Base-by-base conservation (phyloP, 2,113 vertebrate genomes). In the Heptranchias perlo region DNA sequence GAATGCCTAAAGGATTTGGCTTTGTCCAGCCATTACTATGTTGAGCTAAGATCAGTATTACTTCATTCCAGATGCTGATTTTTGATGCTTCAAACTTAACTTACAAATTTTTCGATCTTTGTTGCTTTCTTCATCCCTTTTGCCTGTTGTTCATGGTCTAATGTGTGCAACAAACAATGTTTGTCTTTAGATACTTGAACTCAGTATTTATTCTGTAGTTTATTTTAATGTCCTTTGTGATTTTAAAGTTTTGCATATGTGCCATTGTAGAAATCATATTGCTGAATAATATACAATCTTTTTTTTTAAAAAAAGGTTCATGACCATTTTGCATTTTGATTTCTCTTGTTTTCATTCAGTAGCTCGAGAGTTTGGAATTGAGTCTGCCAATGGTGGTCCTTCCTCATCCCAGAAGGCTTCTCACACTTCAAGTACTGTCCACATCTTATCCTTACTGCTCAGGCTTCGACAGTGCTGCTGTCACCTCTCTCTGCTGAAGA, bases 381-480 rank as follows among this genome's bases (percentile, higher is more conserved):
- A 96, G 28, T 98, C 98, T 96, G 23, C 97, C 21, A 97, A 96
- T 47, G 58, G 96, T 0, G n/a, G 69, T 39, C 16, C 96, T 0
- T 93, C 96, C 0, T 44, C 58, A 47, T 97, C 97, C 94, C 97
- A 97, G 96, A 96, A 96, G 62, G 95, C 23, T n/a, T 62, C 97
- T 1, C 97, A 96, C 76, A 97, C 97, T 84, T 97, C 98, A 96
- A 99, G 98, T 96, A 98, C 98, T 0, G 97, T 97, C 78, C 99
- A 99, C 11, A 98, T 99, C 96, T 97, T 99, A 96, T 99, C 99
- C 0, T 97, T 99, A 96, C 91, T 99, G 96, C 97, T 99, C 96
- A 98, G 99, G 16, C 98, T 99, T 65, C 98, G 99, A 73, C 99
- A 99, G 97, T 99, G 99, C 96, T 99, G 99, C 98, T 98, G 99